A percentile compares a stretch with the other conserved stretches of the same genome.
Conservation (phyloP, 2,888 invertebrate genomes). For the Tuta absoluta region DNA sequence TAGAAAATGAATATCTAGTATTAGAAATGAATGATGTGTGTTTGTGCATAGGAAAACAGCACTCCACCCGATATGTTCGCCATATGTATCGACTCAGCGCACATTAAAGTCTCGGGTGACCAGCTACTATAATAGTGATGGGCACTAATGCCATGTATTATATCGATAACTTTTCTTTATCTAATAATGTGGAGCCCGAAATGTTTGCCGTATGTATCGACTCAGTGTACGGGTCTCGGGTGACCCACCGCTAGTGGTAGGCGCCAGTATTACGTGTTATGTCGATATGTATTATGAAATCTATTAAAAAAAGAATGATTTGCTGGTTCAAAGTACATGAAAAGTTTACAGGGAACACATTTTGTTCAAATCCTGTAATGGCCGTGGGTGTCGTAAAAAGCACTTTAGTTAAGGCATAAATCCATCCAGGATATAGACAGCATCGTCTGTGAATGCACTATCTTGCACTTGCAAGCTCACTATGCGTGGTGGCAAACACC, state of each 20-base stretch:
- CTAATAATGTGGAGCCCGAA: conserved; percentile 41
- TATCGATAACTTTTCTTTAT: too few species aligned
- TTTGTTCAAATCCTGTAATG: too few species aligned
- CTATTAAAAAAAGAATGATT: too few species aligned
- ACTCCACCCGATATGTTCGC: conserved; percentile 61
- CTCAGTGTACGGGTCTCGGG: conserved; percentile 69
- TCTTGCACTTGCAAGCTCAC: too few species aligned
- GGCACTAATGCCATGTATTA: neutral
- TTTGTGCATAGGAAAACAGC: conserved; percentile 29
- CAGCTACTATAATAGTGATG: conserved; percentile 37
- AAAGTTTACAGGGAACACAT: too few species aligned
- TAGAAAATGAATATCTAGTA: conserved; percentile 13
- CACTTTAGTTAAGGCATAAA: too few species aligned
- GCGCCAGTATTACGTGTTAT: neutral
- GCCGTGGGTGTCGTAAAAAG: too few species aligned
- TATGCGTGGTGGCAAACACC: too few species aligned
- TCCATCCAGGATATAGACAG: too few species aligned
- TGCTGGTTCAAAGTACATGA: too few species aligned
- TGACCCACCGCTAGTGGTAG: neutral
- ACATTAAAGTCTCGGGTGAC: conserved; percentile 77
- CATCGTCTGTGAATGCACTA: too few species aligned
- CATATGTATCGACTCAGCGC: conserved; percentile 76
- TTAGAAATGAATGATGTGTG: conserved; percentile 23
- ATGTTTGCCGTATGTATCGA: conserved; percentile 74
- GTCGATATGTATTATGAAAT: too few species aligned